Evolutionary conservation across 2,888 invertebrate genomes (phyloP), one percentile per base, ranked within the genome.

Genomic region (Philopedon plagiatum): DNA sequence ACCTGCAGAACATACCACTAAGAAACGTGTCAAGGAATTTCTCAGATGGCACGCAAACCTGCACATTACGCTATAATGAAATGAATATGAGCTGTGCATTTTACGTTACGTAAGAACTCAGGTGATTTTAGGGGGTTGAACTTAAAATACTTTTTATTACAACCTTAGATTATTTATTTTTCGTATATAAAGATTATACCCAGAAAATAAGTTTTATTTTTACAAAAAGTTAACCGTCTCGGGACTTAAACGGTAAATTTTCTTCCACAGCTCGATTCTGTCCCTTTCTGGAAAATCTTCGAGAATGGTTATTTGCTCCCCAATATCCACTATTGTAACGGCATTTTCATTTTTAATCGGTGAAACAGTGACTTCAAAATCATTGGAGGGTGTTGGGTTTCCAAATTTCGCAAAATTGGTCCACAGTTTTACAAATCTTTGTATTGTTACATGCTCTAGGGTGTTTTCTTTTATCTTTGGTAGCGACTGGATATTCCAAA

Each of bases 391-490:
- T n/a, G 49, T 51, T 8, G 49, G 49, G 26, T 51, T 51, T 5
- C 49, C 26, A 51, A 1, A 26, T 51, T 32, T 18, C 8, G 57
- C 57, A 57, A 37, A 34, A 19, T 34, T 37, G 1, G 57, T 37
- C 57, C 37, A 57, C 7, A 57, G 9, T 34, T 57, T 57, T 18
- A 37, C 23, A 18, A 57, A 57, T 34, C 37, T 32, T 8, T 32
- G 19, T 2, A 18, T 34, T 23, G 57, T 57, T 57, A 57, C 1
- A 13, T 4, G 13, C 26, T 51, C 49, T 13, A 51, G 13, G 1
- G 26, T 51, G 13, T 26, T 15, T 13, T 5, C 26, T 26, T 26
- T 13, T 2, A 51, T 11, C 26, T 51, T 51, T 15, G 49, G 49
- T 13, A 51, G 49, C n/a, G 26, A 7, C 8, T 51, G 26, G 13